Evolutionary conservation across 2,888 invertebrate genomes (phyloP), one percentile per base, ranked within the genome.

Genomic region (Coelinius sp.): DNA sequence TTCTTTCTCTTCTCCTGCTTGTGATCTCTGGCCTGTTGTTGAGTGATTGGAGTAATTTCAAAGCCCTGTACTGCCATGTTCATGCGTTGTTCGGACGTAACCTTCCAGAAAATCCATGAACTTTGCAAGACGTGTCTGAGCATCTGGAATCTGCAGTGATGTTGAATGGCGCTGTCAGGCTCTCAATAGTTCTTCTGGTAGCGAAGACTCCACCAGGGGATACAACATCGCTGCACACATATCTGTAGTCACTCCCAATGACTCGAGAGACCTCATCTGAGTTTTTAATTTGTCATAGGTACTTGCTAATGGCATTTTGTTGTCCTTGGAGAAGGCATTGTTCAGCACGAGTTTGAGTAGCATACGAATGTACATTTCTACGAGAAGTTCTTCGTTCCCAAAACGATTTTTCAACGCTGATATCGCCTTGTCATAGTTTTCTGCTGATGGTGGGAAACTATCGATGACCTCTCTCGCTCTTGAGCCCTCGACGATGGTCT

Each of bases 321-420:
- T 52, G 8, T 74, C 71, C 22, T 62, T 41, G 12, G 35, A 67
- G 41, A 71, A 7, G 5, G 74, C 52, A 65, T 77, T 79, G n/a
- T 76, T 75, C 6, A 83, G 27, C 25, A 84, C 75, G 44, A 84
- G 63, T 49, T 76, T 77, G 24, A 85, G 67, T n/a, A 83, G 53
- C 63, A 83, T 80, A 24, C 82, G 38, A 12, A 82, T 77, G 69
- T 83, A 81, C 14, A 81, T 77, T 56, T 83, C 83, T 14, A 81
- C 76, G 22, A 80, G 75, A 31, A 31, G n/a, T n/a, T n/a, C n/a
- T n/a, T n/a, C n/a, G n/a, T 78, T 74, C 22, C 81, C 81, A 71
- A 84, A 83, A 49, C 82, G 71, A 64, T 73, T 76, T 75, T 77
- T 78, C 46, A 79, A 71, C 7, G 41, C 41, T 10, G 41, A 12